Percentiles rank a stretch among this genome's conserved stretches.
These are phyloP conservation scores for Nephrotoma guestfalica DNA, from an alignment of 2,888 invertebrate genomes.

Conservation along the genomic window DNA sequence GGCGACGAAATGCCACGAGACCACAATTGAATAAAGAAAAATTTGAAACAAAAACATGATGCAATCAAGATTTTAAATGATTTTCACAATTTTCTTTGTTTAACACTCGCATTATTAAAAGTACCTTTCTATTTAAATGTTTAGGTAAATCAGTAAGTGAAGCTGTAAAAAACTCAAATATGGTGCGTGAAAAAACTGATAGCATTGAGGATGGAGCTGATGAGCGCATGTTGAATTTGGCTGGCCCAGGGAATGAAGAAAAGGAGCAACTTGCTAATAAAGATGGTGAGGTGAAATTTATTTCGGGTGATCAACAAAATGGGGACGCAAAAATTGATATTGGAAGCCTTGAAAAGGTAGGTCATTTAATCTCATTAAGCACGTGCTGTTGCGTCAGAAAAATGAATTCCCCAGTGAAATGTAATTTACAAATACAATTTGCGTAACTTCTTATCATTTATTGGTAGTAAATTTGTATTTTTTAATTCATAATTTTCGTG, in stretches of 20 bases:
- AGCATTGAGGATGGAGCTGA: constrained; percentile 49
- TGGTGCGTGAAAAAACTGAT: constrained; percentile 31
- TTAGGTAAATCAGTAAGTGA: not conserved
- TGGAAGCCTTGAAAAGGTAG: constrained; percentile 44
- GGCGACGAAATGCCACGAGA: not conserved
- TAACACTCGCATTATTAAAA: not conserved
- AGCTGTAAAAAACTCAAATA: constrained; percentile 19
- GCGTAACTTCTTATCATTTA: not conserved
- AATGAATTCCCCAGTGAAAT: not conserved
- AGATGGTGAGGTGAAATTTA: constrained; percentile 59
- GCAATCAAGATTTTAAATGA: not conserved
- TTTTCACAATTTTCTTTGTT: not conserved
- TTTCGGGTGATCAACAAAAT: constrained; percentile 57
- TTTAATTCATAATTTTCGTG: not conserved
- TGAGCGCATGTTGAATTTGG: constrained; percentile 43
- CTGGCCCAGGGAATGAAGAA: constrained; percentile 23
- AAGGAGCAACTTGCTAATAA: constrained; percentile 42
- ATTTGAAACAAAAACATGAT: not conserved
- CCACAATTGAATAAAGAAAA: not conserved
- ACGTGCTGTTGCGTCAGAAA: not conserved
- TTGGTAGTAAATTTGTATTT: not conserved
- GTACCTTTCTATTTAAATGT: not conserved
- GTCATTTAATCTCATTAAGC: constrained; percentile 2
- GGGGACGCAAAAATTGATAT: constrained; percentile 83
- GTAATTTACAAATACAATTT: not conserved